Evolutionary conservation across 2,797 vertebrate species (phyloP).

Genomic region (Chaetodon trifasciatus): DNA sequence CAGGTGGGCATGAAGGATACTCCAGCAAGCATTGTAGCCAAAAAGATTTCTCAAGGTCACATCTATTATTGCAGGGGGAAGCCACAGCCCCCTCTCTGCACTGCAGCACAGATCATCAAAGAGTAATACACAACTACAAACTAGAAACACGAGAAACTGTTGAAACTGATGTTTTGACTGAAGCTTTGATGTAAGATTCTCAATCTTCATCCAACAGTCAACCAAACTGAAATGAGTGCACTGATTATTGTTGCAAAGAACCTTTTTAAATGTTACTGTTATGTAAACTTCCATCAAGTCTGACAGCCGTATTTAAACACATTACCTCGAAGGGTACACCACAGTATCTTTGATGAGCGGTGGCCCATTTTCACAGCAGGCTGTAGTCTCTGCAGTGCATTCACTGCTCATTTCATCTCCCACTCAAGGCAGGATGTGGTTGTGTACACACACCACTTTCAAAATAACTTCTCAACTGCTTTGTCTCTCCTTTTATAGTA

Average conservation of each 20-base stretch:
- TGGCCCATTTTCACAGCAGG: constrained; percentile 48
- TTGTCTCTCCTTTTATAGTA: constrained; percentile 85
- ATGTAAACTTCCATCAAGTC: not conserved
- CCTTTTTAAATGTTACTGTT: not conserved
- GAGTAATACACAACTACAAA: not conserved
- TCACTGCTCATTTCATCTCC: constrained; percentile 57
- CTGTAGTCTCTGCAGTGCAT: constrained; percentile 46
- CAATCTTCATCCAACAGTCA: not conserved
- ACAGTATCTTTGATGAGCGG: constrained; percentile 24
- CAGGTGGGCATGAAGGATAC: not conserved
- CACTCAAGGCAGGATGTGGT: constrained; percentile 83
- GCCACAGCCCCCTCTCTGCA: constrained; percentile 35
- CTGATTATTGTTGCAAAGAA: not conserved
- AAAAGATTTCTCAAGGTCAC: constrained; percentile 44
- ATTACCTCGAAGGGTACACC: not conserved
- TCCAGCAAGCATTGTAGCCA: constrained; percentile 16
- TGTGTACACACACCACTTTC: constrained; percentile 76
- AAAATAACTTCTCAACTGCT: constrained; percentile 80
- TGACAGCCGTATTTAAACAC: not conserved
- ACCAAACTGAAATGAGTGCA: not conserved
- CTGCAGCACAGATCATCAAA: constrained; percentile 5
- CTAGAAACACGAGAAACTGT: too few species aligned
- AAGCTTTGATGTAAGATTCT: not conserved
- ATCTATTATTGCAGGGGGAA: constrained; percentile 44
- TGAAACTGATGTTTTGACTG: not conserved